Evolutionary conservation across 2,888 invertebrate genomes (phyloP), one percentile per base, ranked within the genome.

Genomic region (Norana najaformis): DNA sequence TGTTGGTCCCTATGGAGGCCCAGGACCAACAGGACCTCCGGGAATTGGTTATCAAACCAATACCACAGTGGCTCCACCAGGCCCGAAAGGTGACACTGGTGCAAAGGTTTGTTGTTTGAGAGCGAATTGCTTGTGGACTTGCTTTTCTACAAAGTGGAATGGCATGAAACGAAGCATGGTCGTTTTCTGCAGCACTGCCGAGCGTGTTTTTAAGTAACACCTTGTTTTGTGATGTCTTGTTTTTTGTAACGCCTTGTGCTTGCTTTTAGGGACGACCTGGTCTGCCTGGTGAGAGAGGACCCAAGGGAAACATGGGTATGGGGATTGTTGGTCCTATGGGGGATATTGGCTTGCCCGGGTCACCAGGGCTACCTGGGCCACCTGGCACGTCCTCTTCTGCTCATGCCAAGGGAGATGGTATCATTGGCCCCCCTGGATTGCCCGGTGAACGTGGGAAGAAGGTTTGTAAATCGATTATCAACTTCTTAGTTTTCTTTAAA

Each of bases 301-400:
- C 88, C 88, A 88, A 88, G 88, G 88, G 88, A 41, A 88, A 38
- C 41, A 39, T 38, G 88, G 88, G 88, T 88, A 30, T 88, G 47
- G 88, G 88, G 41, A 88, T 88, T 88, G 37, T 88, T 39, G 88
- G 88, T n/a, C 47, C 88, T 36, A 39, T 30, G 6, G 88, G 88
- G 39, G 88, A 88, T 39, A 30, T 88, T 38, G 88, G 88, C 34
- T 39, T 38, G 34, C 41, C 88, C 34, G 88, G 88, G 88, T 38
- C 41, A 34, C 88, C 39, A 39, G 88, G 88, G 41, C 41, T 47
- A 20, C 88, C 88, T 39, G 88, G 88, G 39, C 88, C 88, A 34
- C 88, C 88, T 47, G 88, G 88, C 34, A 41, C 88, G 37, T 35
- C 41, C 88, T 47, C 34, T 23, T 88, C 47, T 35, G 88, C 88